Evolutionary conservation across 1,140 invertebrate genomes (phyloP).

Genomic region (Drosophila mojavensis): DNA sequence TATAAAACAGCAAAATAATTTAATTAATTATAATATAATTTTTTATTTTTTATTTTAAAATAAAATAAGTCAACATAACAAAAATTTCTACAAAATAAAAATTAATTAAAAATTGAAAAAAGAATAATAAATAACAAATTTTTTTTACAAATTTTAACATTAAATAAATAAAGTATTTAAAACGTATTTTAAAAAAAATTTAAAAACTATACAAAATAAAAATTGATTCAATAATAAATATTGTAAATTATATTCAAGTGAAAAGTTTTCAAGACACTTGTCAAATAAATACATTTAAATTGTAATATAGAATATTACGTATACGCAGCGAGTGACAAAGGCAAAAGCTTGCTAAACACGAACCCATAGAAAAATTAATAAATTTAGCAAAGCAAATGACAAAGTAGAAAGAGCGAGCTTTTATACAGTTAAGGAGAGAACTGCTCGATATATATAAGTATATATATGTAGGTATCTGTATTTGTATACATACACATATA

Average conservation of each 20-base stretch:
- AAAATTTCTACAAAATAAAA: too few species aligned
- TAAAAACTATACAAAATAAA: neutral
- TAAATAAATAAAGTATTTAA: too few species aligned
- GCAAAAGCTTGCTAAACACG: slow-evolving; percentile 49
- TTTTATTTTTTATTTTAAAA: neutral
- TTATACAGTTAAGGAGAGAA: slow-evolving; percentile 1
- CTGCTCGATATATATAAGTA: neutral
- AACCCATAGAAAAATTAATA: slow-evolving; percentile 20
- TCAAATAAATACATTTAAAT: slow-evolving; percentile 22
- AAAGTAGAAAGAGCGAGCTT: slow-evolving; percentile 50
- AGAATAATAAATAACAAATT: neutral
- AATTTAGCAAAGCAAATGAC: slow-evolving; percentile 26
- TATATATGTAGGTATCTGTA: neutral
- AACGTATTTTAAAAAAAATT: neutral
- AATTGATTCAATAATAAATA: neutral
- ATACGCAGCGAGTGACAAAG: slow-evolving; percentile 56
- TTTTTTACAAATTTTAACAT: too few species aligned
- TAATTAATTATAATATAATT: neutral
- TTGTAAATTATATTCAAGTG: neutral
- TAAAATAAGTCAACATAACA: too few species aligned
- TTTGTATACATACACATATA: slow-evolving; percentile 4
- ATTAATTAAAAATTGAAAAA: too few species aligned
- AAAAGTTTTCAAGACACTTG: slow-evolving; percentile 2
- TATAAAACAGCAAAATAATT: neutral
- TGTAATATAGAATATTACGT: slow-evolving; percentile 58